A percentile compares a stretch with the other conserved stretches of the same genome.
Conservation (phyloP, 2,113 vertebrate genomes). For the Sinocyclocheilus anshuiensis region DNA sequence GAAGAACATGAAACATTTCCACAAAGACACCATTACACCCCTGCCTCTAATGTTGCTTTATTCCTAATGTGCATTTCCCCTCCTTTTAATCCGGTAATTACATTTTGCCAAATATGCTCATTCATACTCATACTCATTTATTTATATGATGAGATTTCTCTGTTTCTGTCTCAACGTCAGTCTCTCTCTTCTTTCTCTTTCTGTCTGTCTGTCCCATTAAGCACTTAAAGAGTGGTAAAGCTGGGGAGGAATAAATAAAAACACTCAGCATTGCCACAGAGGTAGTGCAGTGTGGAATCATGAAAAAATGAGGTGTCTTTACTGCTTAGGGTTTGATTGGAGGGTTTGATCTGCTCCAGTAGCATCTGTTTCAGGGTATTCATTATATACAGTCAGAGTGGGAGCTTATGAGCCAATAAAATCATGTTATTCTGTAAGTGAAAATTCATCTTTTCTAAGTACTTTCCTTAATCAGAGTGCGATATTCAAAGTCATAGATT, state of each 20-base stretch:
- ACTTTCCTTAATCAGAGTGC: constrained; percentile 35
- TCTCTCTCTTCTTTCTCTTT: not conserved
- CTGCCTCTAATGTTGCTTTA: constrained; percentile 45
- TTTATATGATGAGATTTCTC: constrained; percentile 46
- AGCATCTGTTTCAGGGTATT: constrained; percentile 47
- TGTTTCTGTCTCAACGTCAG: constrained; percentile 14
- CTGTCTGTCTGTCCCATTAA: constrained; percentile 42
- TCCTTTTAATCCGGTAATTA: constrained; percentile 54
- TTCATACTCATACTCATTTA: constrained; percentile 31
- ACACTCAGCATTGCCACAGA: constrained; percentile 4
- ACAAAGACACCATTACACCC: constrained; percentile 40
- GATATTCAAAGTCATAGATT: constrained; percentile 34
- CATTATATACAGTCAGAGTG: constrained; percentile 43
- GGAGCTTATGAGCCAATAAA: constrained; percentile 35
- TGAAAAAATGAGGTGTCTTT: not conserved
- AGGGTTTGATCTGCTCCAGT: constrained; percentile 32
- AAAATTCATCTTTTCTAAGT: constrained; percentile 49
- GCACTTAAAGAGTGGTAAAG: constrained; percentile 1
- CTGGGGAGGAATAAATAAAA: not conserved
- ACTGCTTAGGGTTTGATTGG: constrained; percentile 27
- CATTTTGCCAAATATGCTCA: constrained; percentile 43
- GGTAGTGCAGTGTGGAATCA: not conserved
- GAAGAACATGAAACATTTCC: constrained; percentile 27
- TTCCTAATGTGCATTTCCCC: constrained; percentile 41
- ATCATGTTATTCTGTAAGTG: constrained; percentile 44